A percentile compares a stretch with the other conserved stretches of the same genome.
Conservation (phyloP, 1,140 invertebrate species). For the Brachionus plicatilis region DNA sequence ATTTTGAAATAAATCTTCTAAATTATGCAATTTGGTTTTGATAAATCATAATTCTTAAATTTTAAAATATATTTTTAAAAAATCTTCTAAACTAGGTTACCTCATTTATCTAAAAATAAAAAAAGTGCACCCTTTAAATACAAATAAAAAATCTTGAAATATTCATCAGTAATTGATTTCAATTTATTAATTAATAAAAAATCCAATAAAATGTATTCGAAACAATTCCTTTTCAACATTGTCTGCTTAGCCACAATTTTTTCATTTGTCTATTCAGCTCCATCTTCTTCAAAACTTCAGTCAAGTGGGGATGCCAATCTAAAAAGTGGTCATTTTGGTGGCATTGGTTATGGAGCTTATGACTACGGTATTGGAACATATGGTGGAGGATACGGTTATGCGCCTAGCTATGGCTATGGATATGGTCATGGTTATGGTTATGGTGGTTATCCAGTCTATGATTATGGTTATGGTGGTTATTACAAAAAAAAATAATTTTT, state of each 20-base stretch:
- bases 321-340: background rate
- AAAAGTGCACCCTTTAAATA: too few species aligned
- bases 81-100: too few species aligned
- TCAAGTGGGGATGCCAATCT: background rate
- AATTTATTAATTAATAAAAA: background rate
- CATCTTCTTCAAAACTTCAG: background rate
- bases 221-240: background rate
- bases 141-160: background rate
- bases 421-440: background rate
- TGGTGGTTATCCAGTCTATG: background rate
- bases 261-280: background rate
- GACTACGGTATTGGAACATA: background rate
- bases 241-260: background rate
- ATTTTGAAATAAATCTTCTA: too few species aligned
- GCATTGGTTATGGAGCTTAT: background rate
- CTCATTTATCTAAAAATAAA: too few species aligned
- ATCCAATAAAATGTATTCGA: background rate
- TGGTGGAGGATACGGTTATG: background rate
- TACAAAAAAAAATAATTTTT: background rate
- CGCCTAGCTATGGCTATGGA: background rate
- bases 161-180: background rate
- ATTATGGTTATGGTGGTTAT: background rate
- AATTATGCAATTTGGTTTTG: too few species aligned
- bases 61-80: too few species aligned
- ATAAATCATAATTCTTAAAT: too few species aligned